These are phyloP conservation scores for Pachyuromys duprasi DNA, from an alignment of 2,797 vertebrate species.

Conservation along the genomic window DNA sequence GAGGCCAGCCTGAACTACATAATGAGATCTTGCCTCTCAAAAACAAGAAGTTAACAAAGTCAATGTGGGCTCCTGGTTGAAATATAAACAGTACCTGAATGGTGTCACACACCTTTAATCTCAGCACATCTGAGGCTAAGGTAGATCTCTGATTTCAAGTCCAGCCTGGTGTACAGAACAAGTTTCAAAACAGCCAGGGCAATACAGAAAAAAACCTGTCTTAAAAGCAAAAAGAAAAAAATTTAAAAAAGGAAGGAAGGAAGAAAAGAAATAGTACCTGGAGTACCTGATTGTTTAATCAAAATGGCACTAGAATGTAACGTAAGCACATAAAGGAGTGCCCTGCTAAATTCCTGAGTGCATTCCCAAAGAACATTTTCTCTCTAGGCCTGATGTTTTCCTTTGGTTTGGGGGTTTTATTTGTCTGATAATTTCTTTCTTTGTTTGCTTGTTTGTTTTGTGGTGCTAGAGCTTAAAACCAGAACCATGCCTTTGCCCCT, in stretches of 20 bases:
- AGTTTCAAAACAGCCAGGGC: neutral
- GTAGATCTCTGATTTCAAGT: neutral
- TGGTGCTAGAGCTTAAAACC: no score
- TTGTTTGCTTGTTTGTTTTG: neutral
- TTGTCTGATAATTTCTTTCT: neutral
- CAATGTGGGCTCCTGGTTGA: neutral
- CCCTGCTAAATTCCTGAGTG: neutral
- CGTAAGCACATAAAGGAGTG: neutral
- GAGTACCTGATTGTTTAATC: neutral
- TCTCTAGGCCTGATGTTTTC: neutral
- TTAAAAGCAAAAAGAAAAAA: neutral
- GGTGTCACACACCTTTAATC: neutral
- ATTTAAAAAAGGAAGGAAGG: neutral
- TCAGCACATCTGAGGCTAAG: neutral
- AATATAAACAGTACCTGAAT: neutral
- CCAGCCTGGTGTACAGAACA: neutral
- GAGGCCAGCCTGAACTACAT: neutral
- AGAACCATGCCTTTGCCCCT: no score
- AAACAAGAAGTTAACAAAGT: neutral
- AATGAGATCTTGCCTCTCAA: neutral
- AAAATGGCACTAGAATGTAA: neutral
- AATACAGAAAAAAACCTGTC: neutral
- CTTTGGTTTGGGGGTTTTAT: neutral
- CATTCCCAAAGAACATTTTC: neutral
- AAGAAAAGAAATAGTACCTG: neutral